Conservation (phyloP, 2,113 vertebrate species). For the Xiphophorus couchianus region DNA sequence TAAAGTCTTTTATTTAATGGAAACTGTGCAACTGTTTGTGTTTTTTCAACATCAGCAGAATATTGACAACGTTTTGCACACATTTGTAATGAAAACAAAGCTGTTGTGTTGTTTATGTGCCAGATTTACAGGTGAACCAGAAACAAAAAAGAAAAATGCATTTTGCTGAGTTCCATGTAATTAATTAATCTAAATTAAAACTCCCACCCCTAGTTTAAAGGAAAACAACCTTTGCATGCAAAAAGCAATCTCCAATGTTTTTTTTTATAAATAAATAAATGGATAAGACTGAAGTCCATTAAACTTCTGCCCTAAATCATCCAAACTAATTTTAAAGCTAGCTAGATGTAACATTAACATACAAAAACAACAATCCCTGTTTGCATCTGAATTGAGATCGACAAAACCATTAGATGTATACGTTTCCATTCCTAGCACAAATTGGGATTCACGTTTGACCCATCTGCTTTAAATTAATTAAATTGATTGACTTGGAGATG, state of each 20-base stretch:
- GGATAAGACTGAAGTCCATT: conserved; percentile 40
- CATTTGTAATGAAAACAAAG: too few species aligned
- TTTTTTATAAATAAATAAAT: conserved; percentile 47
- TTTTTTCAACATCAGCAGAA: too few species aligned
- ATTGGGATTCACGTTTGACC: conserved; percentile 41
- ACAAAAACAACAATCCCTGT: conserved; percentile 15
- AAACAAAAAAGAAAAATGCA: too few species aligned
- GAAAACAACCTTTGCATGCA: conserved; percentile 45
- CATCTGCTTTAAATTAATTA: conserved; percentile 69
- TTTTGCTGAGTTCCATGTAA: too few species aligned
- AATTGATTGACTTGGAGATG: conserved; percentile 79
- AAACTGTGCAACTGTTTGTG: too few species aligned
- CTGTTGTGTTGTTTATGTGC: too few species aligned
- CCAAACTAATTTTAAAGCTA: conserved; percentile 40
- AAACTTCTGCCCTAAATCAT: conserved; percentile 21
- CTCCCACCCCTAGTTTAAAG: background rate
- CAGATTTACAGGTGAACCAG: too few species aligned
- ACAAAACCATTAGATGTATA: conserved; percentile 44
- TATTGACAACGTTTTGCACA: too few species aligned
- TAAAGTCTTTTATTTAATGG: too few species aligned
- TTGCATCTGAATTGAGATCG: conserved; percentile 44
- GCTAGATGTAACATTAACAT: conserved; percentile 39
- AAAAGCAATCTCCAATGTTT: conserved; percentile 45
- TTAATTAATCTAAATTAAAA: too few species aligned
- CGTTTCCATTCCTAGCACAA: conserved; percentile 19